These are phyloP conservation scores for Micrasema minimum DNA, from an alignment of 1,140 invertebrate genomes.

Conservation along the genomic window DNA sequence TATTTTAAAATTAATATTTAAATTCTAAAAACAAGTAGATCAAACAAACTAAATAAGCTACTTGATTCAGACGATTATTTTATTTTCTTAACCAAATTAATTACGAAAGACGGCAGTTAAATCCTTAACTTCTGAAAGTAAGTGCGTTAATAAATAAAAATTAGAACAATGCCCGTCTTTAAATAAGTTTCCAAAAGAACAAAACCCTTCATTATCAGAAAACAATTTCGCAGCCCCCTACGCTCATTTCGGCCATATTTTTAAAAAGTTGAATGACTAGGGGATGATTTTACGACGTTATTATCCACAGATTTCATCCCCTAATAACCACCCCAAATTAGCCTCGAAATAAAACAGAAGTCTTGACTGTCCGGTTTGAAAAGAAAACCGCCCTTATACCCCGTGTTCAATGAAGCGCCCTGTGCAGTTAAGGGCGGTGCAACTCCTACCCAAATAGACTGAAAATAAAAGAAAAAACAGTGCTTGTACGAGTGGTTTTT, in stretches of 20 bases:
- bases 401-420: conserved; percentile 36
- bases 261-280: conserved; percentile 17
- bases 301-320: conserved; percentile 50
- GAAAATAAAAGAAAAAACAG: conserved; percentile 42
- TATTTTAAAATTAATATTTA: no score
- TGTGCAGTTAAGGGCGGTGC: conserved; percentile 11
- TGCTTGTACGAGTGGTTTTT: conserved; percentile 28
- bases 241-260: conserved; percentile 27
- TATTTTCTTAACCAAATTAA: no score
- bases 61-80: no score
- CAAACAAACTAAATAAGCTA: no score
- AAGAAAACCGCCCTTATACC: conserved; percentile 38
- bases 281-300: conserved; percentile 48
- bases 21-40: no score
- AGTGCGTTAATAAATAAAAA: conserved; percentile 15
- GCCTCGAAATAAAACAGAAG: conserved; percentile 41
- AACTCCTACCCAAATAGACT: conserved; percentile 25
- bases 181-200: conserved; percentile 5
- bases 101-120: no score
- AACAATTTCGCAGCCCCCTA: not conserved
- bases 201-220: conserved; percentile 37
- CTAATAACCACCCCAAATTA: conserved; percentile 37
- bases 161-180: conserved; percentile 17
- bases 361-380: conserved; percentile 32
- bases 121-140: no score